A percentile compares a stretch with the other conserved stretches of the same genome.
These are phyloP conservation scores for Polypedilum vanderplanki DNA, from an alignment of 1,140 invertebrate species.

Conservation along the genomic window DNA sequence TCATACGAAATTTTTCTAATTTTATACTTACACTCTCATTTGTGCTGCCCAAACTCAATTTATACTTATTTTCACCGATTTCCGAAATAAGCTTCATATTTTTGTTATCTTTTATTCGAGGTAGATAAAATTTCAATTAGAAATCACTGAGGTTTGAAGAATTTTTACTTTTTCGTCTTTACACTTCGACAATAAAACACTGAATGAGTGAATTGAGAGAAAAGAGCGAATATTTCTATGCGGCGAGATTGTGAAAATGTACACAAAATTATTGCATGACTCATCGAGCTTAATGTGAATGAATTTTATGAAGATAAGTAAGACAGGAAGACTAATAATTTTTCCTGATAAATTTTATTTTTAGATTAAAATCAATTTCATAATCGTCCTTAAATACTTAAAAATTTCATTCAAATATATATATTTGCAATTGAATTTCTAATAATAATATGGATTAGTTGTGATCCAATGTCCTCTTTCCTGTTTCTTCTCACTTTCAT, in stretches of 20 bases:
- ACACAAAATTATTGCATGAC: not conserved
- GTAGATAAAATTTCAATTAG: not conserved
- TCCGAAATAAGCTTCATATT: not conserved
- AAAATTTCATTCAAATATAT: not conserved
- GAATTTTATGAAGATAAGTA: too few relatives aligned
- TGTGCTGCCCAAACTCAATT: not conserved
- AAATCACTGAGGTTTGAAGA: too few relatives aligned
- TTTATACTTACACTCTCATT: not conserved
- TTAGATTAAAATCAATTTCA: too few relatives aligned
- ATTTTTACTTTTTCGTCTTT: not conserved
- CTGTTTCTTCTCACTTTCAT: constrained; percentile 78
- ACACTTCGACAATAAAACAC: not conserved
- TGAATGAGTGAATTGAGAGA: not conserved
- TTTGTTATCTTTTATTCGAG: not conserved
- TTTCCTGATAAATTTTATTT: too few relatives aligned
- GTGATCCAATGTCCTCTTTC: constrained; percentile 93
- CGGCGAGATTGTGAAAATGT: not conserved
- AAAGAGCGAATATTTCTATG: not conserved
- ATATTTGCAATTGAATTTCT: constrained; percentile 35
- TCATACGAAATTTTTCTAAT: not conserved
- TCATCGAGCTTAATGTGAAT: not conserved
- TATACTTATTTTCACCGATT: not conserved
- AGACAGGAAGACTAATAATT: too few relatives aligned
- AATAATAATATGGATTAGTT: constrained; percentile 95
- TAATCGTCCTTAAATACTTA: too few relatives aligned